Base-by-base conservation (phyloP, 1,140 invertebrate species). In the Agraylea sexmaculata region DNA sequence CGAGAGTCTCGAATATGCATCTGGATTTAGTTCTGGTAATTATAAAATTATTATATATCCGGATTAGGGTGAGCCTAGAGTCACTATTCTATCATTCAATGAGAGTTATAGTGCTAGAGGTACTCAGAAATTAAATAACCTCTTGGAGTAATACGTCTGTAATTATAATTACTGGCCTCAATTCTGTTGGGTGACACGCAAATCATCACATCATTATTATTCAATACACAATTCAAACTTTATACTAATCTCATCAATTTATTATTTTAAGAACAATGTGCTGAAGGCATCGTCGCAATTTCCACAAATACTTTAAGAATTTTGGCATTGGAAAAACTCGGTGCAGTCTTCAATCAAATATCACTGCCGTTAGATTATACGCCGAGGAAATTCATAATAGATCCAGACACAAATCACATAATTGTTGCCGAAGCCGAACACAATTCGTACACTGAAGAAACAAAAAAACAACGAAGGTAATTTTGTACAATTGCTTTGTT, bases 281-380 rank as follows among this genome's bases (percentile, higher is more conserved):
- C 92, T 1, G 96, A 99, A 65, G 96, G 94, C 48, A 95, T 99
- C 49, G 96, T 99, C 5, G 95, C 96, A 1, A 99, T 99, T 61
- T 95, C 93, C 0, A 88, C 88, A 1, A 99, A 99, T 54, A 99
- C 94, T 0, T 67, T 99, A 18, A 75, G 92, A 47, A 99, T 99
- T 74, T 76, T 99, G 55, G 93, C 95, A 0, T 65, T 99, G 11
- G 96, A 99, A 62, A 99, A 99, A 63, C 66, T 99, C 0, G 96
- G 96, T 1, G 93, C 91, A 0, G 91, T 99, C 3, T 99, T 99
- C 56, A 99, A 99, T 69, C 93, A 98, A 63, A 77, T 87, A 15
- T 83, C 80, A 6, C 81, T 89, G 51, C 85, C 87, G 1, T 64
- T 99, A 18, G 90, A 96, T 49, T 97, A 92, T 54, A 99, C 96